Conservation (phyloP, 2,888 invertebrate species). For the Lasioglossum villosulum region DNA sequence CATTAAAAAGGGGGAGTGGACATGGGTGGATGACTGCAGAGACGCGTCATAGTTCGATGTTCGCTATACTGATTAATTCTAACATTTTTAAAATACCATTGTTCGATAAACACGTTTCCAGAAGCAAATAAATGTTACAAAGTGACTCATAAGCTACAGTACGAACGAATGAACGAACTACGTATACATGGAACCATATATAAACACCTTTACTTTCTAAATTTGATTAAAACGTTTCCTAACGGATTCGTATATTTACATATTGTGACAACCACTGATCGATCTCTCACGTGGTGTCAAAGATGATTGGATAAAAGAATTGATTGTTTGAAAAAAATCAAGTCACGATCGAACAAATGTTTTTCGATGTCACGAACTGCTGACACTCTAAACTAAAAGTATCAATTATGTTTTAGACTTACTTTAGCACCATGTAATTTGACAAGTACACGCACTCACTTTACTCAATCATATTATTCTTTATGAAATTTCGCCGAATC, state of each 20-base stretch:
- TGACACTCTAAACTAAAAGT: too few relatives aligned
- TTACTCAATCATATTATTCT: neutral
- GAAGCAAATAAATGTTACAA: neutral
- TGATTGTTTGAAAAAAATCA: conserved; percentile 42
- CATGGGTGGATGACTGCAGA: neutral
- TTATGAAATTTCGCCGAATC: neutral
- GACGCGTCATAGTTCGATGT: neutral
- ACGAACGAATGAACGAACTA: neutral
- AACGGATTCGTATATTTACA: conserved; percentile 13
- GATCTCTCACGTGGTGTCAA: neutral
- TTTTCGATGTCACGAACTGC: too few relatives aligned
- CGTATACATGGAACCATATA: neutral
- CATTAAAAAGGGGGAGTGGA: neutral
- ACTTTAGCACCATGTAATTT: neutral
- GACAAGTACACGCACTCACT: neutral
- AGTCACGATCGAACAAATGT: conserved; percentile 21
- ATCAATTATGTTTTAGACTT: conserved; percentile 37
- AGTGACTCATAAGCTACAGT: neutral
- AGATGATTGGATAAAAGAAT: conserved; percentile 17
- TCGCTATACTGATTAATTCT: neutral
- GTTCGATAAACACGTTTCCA: neutral
- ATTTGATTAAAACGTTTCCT: neutral
- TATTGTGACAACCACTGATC: neutral
- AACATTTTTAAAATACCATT: neutral
- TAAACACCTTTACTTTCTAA: conserved; percentile 14